Evolutionary conservation across 2,888 invertebrate genomes (phyloP), one percentile per base, ranked within the genome.

Genomic region (Athrips mouffetella): DNA sequence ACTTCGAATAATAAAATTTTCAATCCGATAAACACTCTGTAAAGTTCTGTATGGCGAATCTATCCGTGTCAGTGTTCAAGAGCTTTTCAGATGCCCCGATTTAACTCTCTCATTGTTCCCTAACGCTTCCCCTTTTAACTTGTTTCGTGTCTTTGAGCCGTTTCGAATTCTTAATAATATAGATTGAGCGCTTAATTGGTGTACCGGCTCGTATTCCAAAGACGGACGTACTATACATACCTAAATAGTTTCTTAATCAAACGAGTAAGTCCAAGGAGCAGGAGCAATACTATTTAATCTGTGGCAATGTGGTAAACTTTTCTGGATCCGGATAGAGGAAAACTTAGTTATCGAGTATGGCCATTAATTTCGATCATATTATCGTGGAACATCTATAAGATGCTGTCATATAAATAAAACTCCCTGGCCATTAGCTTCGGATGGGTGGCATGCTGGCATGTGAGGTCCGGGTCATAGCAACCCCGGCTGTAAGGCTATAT

Each of bases 401-500:
- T 63, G 70, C 72, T 76, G 78, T 76, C 80, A 77, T 72, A 79
- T 77, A 78, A 80, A 80, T 80, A 80, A 73, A 76, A 76, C 75
- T 73, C 75, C 75, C 71, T 57, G 59, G 54, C 71, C 74, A 80
- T 83, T 82, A 83, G 68, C 66, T 59, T 48, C 55, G 60, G 59
- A 59, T 46, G 53, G 47, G 18, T 39, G 25, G 11, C 45, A 37
- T 40, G 16, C 13, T 60, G 62, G 58, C 63, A 69, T 60, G 60
- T 65, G 73, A 67, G 67, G 65, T 64, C 67, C 57, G 65, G 65
- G 74, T 76, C 72, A 76, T 74, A 60, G 67, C 62, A 65, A 65
- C 76, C 76, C 70, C 69, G 72, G 58, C 67, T 69, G 68, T 56
- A 67, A 63, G 60, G 67, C 61, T 65, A 70, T 69, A 66, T 66